Evolutionary conservation across 2,113 vertebrate genomes (phyloP).

Genomic region (Tetrax tetrax): DNA sequence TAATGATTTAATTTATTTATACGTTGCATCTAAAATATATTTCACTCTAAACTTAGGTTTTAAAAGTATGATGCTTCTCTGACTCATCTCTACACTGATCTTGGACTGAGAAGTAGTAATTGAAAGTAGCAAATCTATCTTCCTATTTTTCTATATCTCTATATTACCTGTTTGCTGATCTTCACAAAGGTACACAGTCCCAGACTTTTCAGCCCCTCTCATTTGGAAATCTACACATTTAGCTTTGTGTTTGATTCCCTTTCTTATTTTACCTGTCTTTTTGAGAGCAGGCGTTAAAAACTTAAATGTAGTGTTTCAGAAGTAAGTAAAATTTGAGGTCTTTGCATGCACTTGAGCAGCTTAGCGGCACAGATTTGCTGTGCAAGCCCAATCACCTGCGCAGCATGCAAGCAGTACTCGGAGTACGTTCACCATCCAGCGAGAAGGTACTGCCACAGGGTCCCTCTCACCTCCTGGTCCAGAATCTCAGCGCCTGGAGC

Average conservation of each 20-base stretch:
- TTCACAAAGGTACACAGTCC: background rate
- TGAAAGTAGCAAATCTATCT: background rate
- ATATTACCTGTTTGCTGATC: background rate
- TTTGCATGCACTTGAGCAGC: accelerated
- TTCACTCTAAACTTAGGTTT: background rate
- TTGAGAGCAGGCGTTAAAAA: background rate
- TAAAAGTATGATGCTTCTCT: background rate
- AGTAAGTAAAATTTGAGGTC: background rate
- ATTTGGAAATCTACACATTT: background rate
- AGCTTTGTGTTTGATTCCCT: background rate
- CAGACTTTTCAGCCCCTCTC: background rate
- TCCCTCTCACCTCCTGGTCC: background rate
- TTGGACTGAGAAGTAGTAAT: background rate
- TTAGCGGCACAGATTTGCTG: background rate
- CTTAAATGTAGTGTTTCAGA: background rate
- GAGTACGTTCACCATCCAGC: accelerated
- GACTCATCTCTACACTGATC: background rate
- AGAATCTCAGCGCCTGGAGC: background rate
- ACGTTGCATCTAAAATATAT: background rate
- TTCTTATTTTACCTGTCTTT: background rate
- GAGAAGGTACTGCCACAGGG: background rate
- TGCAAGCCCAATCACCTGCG: background rate
- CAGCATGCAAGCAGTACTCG: background rate
- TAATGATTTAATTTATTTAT: background rate
- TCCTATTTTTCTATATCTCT: background rate